Evolutionary conservation across 1,140 invertebrate genomes (phyloP), one percentile per base, ranked within the genome.

Genomic region (Drosophila aff.): DNA sequence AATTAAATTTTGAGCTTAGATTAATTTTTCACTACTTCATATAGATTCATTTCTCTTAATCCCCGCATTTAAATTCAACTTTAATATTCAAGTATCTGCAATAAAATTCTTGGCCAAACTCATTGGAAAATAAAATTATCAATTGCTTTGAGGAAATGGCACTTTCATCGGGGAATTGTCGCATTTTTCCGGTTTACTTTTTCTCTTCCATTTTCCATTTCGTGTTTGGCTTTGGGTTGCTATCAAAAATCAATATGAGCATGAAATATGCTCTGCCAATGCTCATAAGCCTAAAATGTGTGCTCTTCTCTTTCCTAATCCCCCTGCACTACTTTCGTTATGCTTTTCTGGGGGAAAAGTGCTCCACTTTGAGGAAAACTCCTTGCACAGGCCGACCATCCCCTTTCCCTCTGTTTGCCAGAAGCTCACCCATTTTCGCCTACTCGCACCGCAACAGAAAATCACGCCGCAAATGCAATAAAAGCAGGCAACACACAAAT

Each of bases 401-500:
- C 18, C 18, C 28, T 21, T 13, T 10, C 18, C 36, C 7, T n/a
- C 3, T 4, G 36, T 18, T 26, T 2, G 21, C 53, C 53, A 40
- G 15, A 57, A 44, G 31, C 31, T 49, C 16, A 49, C 28, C 33
- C 66, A 33, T 28, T 47, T 71, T 49, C 36, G 23, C 52, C 69
- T 43, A 36, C 41, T 66, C 55, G 31, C 63, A 64, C 64, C 64
- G 41, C 64, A 62, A 67, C 41, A 72, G 68, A 73, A 80, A 80
- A 80, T 80, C 77, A 80, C 76, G 77, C 77, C 77, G 76, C 67
- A 79, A 79, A 79, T 79, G 77, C 77, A 79, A 79, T 79, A 79
- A 79, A 79, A 63, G 60, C 61, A 62, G 57, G 41, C 74, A 68
- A 61, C 63, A 72, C 76, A 64, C 66, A 65, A 78, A 79, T 79